Conservation (phyloP, 1,140 invertebrate species). For the Drosophila triauraria region DNA sequence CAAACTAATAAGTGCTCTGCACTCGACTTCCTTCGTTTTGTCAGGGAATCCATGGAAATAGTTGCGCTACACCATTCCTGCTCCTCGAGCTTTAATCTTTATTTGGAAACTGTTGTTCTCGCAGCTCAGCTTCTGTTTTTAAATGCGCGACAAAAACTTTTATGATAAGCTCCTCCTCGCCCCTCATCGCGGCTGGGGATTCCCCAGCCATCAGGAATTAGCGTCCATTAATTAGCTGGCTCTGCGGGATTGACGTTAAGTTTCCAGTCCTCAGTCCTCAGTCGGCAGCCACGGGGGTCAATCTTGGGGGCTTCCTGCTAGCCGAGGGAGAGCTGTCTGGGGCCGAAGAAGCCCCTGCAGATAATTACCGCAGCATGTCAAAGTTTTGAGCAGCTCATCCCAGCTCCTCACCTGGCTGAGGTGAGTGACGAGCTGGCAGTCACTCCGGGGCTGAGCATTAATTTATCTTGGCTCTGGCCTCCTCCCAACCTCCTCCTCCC, state of each 20-base stretch:
- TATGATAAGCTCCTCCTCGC: slow-evolving; percentile 50
- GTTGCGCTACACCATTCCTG: not conserved
- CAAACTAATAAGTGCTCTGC: slow-evolving; percentile 9
- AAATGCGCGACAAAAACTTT: slow-evolving; percentile 61
- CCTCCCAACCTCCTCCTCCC: not conserved
- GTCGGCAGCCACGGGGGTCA: slow-evolving; percentile 27
- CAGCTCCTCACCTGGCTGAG: slow-evolving; percentile 17
- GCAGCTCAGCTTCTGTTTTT: slow-evolving; percentile 39
- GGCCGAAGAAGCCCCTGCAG: slow-evolving; percentile 18
- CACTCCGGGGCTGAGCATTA: slow-evolving; percentile 23
- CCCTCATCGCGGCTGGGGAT: not conserved
- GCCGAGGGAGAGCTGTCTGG: not conserved
- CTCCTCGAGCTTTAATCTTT: slow-evolving; percentile 1
- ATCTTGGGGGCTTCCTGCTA: not conserved
- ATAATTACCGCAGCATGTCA: slow-evolving; percentile 67
- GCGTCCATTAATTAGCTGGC: slow-evolving; percentile 74
- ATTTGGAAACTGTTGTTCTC: slow-evolving; percentile 14
- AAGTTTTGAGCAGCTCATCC: slow-evolving; percentile 47
- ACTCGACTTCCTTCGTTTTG: not conserved
- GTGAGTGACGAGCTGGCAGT: slow-evolving; percentile 21
- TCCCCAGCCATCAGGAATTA: slow-evolving; percentile 64
- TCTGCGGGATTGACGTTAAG: slow-evolving; percentile 74
- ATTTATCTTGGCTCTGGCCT: slow-evolving; percentile 34
- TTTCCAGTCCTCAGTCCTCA: slow-evolving; percentile 27
- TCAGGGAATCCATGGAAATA: not conserved